Evolutionary conservation across 2,888 invertebrate species (phyloP), one percentile per base, ranked within the genome.

Genomic region (Lasioglossum lativentre): DNA sequence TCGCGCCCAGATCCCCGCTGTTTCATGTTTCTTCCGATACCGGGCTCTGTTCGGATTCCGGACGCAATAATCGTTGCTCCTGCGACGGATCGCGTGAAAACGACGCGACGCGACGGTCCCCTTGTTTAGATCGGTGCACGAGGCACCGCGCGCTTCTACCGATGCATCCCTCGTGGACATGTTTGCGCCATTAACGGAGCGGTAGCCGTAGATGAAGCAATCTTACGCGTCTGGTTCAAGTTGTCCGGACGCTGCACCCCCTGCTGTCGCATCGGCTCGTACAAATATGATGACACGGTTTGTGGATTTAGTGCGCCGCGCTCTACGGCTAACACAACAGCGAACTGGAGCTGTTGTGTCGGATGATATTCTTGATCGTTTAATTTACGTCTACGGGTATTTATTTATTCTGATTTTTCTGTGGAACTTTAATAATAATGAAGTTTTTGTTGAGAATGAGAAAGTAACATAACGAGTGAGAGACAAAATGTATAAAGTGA

Each of bases 21-120:
- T 78, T 78, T 76, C 59, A 14, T 66, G 66, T 66, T 66, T 34
- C 56, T 79, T 73, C 72, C 27, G 45, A n/a, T 73, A 47, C 68
- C 56, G 45, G 14, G 40, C 78, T 38, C 30, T 70, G 34, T 66
- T 19, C 66, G 63, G 27, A 16, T 4, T 5, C 27, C 45, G 12
- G 30, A 56, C 27, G 27, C 34, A 38, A 42, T 76, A 82, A 76
- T 76, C 72, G 82, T 68, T 47, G 75, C 16, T 38, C 52, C 42
- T 34, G 72, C 34, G 40, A 71, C 75, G 66, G 66, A 34, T 66
- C 66, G 66, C 30, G 47, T 19, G 34, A 77, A 10, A 30, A 30
- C n/a, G n/a, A 34, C 34, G 34, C 34, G 34, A 34, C 34, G 34
- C 70, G 56, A n/a, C 70, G 42, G 63, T 40, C 78, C 71, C 78